Evolutionary conservation across 2,888 invertebrate species (phyloP).

Genomic region (Cerastis leucographa): DNA sequence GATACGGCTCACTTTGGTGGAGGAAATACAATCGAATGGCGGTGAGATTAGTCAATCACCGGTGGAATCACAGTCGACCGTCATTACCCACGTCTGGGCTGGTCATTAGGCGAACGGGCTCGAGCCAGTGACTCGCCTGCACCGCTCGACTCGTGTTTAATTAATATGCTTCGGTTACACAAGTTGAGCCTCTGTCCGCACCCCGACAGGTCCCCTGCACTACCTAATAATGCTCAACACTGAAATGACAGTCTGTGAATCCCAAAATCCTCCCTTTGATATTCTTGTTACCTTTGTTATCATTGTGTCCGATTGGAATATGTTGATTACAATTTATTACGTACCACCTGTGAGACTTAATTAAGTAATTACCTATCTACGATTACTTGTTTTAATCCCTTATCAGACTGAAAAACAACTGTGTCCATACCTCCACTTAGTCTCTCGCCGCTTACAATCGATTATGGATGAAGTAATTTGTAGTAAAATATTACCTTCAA

Average conservation of each 20-base stretch:
- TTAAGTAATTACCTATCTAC: conserved; percentile 20
- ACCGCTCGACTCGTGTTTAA: conserved; percentile 54
- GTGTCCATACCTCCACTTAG: conserved; percentile 5
- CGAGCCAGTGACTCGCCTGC: conserved; percentile 34
- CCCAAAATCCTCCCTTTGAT: conserved; percentile 22
- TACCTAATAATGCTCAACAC: conserved; percentile 34
- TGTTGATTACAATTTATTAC: conserved; percentile 13
- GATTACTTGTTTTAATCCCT: conserved; percentile 19
- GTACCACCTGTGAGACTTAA: conserved; percentile 21
- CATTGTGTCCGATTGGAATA: conserved; percentile 30
- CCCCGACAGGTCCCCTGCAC: conserved; percentile 29
- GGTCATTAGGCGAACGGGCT: conserved; percentile 53
- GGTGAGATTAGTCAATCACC: conserved; percentile 68
- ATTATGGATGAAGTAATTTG: conserved; percentile 38
- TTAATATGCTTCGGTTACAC: conserved; percentile 54
- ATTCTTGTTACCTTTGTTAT: conserved; percentile 17
- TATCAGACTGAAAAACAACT: conserved; percentile 13
- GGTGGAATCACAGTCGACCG: conserved; percentile 69
- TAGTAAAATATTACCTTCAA: conserved; percentile 36
- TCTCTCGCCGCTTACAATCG: conserved; percentile 18
- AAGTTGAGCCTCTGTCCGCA: conserved; percentile 25
- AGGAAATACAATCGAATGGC: conserved; percentile 64
- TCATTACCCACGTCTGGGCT: conserved; percentile 69
- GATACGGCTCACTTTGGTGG: conserved; percentile 38
- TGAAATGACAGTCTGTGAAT: conserved; percentile 34